A percentile compares a stretch with the other conserved stretches of the same genome.
phyloP scores from a whole-genome alignment of 1,140 invertebrate species.

The Brachionus koreanus region DNA sequence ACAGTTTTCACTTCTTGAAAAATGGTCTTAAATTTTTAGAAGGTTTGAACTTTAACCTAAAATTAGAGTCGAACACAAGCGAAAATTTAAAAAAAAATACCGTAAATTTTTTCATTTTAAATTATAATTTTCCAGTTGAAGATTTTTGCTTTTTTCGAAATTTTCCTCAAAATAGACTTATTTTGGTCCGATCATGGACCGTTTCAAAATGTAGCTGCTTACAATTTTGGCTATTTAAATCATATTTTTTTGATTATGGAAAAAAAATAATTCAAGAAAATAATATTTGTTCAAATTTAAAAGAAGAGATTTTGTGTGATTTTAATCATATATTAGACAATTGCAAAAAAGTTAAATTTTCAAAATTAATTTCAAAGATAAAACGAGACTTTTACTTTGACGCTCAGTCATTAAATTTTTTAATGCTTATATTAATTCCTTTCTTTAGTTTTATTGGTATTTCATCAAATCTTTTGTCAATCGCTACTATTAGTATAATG shows the following conservation, averaged over 20 bases:
- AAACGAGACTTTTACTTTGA: not conserved
- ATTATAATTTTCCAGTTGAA: not conserved
- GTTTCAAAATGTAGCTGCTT: not conserved
- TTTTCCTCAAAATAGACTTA: not conserved
- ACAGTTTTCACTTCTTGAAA: too few species aligned
- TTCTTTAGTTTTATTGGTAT: not conserved
- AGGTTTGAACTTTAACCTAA: not conserved
- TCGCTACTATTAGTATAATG: not conserved
- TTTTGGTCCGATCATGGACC: not conserved
- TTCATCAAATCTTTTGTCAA: not conserved
- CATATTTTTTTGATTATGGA: not conserved
- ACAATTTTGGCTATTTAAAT: not conserved
- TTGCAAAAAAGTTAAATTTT: not conserved
- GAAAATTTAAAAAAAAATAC: not conserved
- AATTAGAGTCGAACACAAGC: too few species aligned
- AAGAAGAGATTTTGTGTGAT: not conserved
- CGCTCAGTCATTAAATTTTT: not conserved
- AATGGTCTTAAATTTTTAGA: not conserved
- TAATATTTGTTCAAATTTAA: not conserved
- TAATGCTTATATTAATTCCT: not conserved
- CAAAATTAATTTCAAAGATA: not conserved
- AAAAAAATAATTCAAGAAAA: not conserved
- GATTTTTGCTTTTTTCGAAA: not conserved
- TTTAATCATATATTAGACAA: not conserved
- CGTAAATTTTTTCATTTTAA: not conserved